Conservation (phyloP, 2,888 invertebrate genomes). For the Lasioglossum leucozonium region DNA sequence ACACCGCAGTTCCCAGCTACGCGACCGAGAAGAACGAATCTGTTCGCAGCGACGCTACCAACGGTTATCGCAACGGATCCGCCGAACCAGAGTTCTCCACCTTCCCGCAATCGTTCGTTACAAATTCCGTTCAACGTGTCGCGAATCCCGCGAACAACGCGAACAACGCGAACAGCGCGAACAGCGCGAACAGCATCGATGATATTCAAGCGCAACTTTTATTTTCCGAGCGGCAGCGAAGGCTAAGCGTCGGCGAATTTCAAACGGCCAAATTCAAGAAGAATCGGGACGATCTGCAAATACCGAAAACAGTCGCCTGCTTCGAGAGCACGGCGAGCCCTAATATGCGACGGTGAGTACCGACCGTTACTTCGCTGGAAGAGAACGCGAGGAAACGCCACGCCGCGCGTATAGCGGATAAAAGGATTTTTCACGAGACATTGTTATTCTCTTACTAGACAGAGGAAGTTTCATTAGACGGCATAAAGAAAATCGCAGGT, state of each 20-base stretch:
- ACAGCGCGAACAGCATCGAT: rapidly evolving
- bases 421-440: too few species aligned
- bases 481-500: too few species aligned
- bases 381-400: not conserved
- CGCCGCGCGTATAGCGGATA: too few species aligned
- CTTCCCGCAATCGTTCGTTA: not conserved
- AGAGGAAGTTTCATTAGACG: too few species aligned
- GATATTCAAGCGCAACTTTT: not conserved
- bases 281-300: constrained; percentile 66
- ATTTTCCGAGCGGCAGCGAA: not conserved
- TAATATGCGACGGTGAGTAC: constrained; percentile 57
- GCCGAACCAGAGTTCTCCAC: not conserved
- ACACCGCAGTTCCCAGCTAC: not conserved
- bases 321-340: constrained; percentile 46
- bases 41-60: not conserved
- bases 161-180: too few species aligned
- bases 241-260: not conserved
- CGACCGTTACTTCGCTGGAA: not conserved
- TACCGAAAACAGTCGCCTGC: constrained; percentile 70
- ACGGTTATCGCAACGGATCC: not conserved
- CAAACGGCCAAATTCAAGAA: not conserved
- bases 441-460: too few species aligned
- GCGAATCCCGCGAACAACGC: too few species aligned
- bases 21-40: not conserved
- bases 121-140: not conserved